A percentile compares a stretch with the other conserved stretches of the same genome.
Conservation (phyloP, 2,888 invertebrate species). For the Plebejus melissa region DNA sequence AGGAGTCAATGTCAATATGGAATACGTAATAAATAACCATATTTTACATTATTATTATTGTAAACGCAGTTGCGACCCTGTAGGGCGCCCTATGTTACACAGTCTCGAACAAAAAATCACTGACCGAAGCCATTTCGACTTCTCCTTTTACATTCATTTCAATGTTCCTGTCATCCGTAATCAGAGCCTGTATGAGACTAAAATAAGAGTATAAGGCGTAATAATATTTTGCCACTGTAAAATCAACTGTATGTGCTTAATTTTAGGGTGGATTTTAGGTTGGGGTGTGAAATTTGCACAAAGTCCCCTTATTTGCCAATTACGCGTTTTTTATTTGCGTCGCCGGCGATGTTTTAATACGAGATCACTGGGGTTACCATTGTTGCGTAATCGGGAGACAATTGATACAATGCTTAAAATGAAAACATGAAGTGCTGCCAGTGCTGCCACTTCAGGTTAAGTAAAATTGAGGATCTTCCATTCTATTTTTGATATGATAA, state of each 20-base stretch:
- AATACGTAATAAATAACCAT: neutral
- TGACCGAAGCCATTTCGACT: slow-evolving; percentile 30
- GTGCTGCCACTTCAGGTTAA: neutral
- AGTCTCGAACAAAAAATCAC: slow-evolving; percentile 11
- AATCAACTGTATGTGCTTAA: neutral
- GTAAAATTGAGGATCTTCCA: neutral
- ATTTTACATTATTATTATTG: neutral
- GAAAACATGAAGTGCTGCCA: neutral
- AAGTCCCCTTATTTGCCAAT: slow-evolving; percentile 61
- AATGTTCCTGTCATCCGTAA: slow-evolving; percentile 37
- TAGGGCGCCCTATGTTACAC: slow-evolving; percentile 12
- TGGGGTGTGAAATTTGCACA: neutral
- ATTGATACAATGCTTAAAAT: slow-evolving; percentile 6
- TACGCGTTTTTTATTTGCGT: slow-evolving; percentile 51
- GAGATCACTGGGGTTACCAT: slow-evolving; percentile 34
- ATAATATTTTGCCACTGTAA: neutral
- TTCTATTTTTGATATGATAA: too few species aligned
- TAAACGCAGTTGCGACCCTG: neutral
- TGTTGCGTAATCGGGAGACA: slow-evolving; percentile 20
- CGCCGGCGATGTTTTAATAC: slow-evolving; percentile 45
- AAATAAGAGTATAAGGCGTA: slow-evolving; percentile 43
- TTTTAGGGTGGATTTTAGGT: neutral
- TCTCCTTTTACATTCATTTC: slow-evolving; percentile 30
- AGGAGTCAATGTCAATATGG: neutral
- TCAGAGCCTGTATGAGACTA: slow-evolving; percentile 36